Conservation (phyloP, 2,888 invertebrate genomes). For the Allophyes oxyacanthae region DNA sequence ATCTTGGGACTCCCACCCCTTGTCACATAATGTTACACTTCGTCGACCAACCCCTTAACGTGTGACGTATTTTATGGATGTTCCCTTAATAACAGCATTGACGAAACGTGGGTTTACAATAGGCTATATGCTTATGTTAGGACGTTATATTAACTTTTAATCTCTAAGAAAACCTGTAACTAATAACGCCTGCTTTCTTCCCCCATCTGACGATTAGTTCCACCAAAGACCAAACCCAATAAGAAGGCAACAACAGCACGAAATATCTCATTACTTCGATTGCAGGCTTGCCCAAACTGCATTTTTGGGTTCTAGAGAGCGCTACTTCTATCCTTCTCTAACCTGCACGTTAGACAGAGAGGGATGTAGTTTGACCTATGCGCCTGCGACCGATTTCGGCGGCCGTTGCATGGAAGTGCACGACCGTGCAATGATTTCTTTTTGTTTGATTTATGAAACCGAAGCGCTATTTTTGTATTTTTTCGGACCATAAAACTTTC, state of each 20-base stretch:
- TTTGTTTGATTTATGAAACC: constrained; percentile 52
- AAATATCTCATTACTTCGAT: constrained; percentile 54
- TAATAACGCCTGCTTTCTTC: not conserved
- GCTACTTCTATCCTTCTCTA: constrained; percentile 64
- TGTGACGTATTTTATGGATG: too few relatives aligned
- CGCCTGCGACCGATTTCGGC: constrained; percentile 67
- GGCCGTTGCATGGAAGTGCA: constrained; percentile 46
- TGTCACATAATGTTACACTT: too few relatives aligned
- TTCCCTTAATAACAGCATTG: too few relatives aligned
- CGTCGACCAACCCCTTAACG: too few relatives aligned
- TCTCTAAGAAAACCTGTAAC: too few relatives aligned
- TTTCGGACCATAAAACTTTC: not conserved
- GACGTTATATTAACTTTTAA: too few relatives aligned
- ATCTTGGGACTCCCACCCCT: too few relatives aligned
- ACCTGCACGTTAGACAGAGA: constrained; percentile 56
- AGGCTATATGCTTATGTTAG: too few relatives aligned
- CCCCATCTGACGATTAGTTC: constrained; percentile 27
- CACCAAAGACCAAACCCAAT: constrained; percentile 40
- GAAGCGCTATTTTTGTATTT: constrained; percentile 30
- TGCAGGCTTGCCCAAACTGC: constrained; percentile 53
- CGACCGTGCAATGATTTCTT: constrained; percentile 32
- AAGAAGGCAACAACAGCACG: constrained; percentile 31
- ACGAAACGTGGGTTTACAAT: too few relatives aligned
- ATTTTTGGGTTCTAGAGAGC: constrained; percentile 66
- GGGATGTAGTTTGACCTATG: constrained; percentile 65